Base-by-base conservation (phyloP, 1,140 invertebrate species). In the Papilio polyxenes region DNA sequence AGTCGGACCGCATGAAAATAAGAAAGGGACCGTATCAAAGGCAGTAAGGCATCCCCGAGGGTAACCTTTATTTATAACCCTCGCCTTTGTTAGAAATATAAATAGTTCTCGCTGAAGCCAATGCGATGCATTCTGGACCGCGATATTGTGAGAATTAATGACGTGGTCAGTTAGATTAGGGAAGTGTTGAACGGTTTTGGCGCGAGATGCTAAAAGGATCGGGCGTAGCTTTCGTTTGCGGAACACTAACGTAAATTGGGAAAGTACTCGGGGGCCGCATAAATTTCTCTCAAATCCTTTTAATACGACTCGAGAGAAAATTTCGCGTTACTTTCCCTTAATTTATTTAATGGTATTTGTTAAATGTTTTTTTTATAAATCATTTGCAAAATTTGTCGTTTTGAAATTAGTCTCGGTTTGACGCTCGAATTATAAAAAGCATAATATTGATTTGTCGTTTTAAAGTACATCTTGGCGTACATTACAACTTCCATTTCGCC, bases 101-200 rank as follows among this genome's bases (percentile, higher is more conserved):
- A 93, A 94, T 92, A 94, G 92, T 93, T 91, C 89, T 77, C 89
- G 88, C 82, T 90, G 91, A 93, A 92, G 91, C 87, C 89, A 83
- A 87, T 85, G 69, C 83, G 87, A 88, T 86, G 89, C 88, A 88
- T 92, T 91, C 89, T 88, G 89, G 92, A 91, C 92, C 90, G 91
- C 88, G 88, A 92, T 93, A 92, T 91, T 89, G 92, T 91, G 89
- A 89, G 88, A 92, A 94, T 93, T 93, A 94, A 94, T 94, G 92
- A 93, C 90, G 90, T 92, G 93, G 93, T 94, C 93, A 93, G 87
- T 90, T 92, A 90, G 89, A 91, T 92, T 91, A 92, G 87, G 89
- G 91, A 85, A 81, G 78, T 84, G 83, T n/a, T 86, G 86, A 89
- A 88, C 89, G 85, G 87, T 91, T 88, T 83, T 83, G 85, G 85